Evolutionary conservation across 2,797 vertebrate species (phyloP), one percentile per base, ranked within the genome.

Genomic region (Linurgus olivaceus): DNA sequence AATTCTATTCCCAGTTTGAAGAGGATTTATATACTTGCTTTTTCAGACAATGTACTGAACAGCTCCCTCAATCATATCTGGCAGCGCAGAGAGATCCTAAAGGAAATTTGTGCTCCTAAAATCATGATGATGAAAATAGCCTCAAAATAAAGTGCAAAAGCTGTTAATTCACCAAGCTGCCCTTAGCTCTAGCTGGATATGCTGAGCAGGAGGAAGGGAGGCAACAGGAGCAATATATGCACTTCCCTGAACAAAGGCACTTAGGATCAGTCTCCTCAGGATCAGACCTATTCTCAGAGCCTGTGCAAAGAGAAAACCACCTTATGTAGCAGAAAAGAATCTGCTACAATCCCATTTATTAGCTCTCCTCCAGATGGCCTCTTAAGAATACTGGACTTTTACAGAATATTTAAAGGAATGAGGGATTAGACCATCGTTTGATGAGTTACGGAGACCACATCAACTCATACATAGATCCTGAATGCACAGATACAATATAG

Each of bases 381-480:
- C 33, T 54, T 40, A n/a, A 23, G 40, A 45, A 58, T 37, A 37
- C 1, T 83, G 7, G 37, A 51, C 11, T 84, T 81, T 14, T 37
- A 72, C 29, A 25, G 4, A 70, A 31, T 37, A 55, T 18, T 86
- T 70, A 86, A 83, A 66, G 47, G 67, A 90, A 62, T 2, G 7
- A 77, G 29, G 31, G 10, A 80, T 0, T 70, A 31, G 26, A 70
- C 48, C 51, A 66, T 50, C 24, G 52, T 62, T 68, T 68, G 57
- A 54, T 0, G 1, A n/a, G 5, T 19, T 50, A 42, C 0, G 3
- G 17, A 50, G 21, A 38, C 14, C 52, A 55, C 40, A 25, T 5
- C 28, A 38, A 58, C 19, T 62, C 44, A 25, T 31, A 45, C 11
- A 68, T 1, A 62, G 31, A 76, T 47, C 29, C 17, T 40, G 37